Conservation (phyloP, 2,888 invertebrate genomes). For the Ochropacha duplaris region DNA sequence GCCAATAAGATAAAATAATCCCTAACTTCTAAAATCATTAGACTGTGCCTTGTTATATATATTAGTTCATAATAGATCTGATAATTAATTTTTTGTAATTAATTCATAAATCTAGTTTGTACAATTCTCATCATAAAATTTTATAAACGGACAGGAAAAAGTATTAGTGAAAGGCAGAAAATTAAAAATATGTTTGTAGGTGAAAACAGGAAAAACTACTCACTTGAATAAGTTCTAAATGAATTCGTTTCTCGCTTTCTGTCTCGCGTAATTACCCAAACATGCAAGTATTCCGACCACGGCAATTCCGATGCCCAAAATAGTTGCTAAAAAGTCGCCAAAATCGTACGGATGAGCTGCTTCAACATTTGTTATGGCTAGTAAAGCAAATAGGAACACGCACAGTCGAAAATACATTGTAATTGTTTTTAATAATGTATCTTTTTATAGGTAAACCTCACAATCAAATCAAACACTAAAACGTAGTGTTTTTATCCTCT, state of each 20-base stretch:
- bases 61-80: too few species aligned
- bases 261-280: conserved; percentile 87
- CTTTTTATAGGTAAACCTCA: too few species aligned
- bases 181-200: background rate
- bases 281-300: conserved; percentile 85
- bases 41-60: too few species aligned
- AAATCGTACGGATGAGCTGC: conserved; percentile 84
- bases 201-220: conserved; percentile 27
- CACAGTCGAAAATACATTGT: conserved; percentile 69
- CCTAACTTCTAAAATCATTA: too few species aligned
- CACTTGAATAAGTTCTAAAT: conserved; percentile 55
- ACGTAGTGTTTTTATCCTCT: too few species aligned
- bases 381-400: conserved; percentile 56
- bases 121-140: too few species aligned
- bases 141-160: background rate
- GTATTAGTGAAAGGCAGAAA: background rate
- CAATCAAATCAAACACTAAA: too few species aligned
- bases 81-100: too few species aligned
- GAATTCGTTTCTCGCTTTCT: conserved; percentile 80
- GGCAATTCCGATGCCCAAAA: conserved; percentile 84
- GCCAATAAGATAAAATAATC: too few species aligned
- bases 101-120: too few species aligned
- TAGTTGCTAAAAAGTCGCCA: conserved; percentile 86
- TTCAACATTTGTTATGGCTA: conserved; percentile 69
- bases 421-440: too few species aligned